Base-by-base conservation (phyloP, 2,113 vertebrate genomes). In the Bungarus multicinctus region DNA sequence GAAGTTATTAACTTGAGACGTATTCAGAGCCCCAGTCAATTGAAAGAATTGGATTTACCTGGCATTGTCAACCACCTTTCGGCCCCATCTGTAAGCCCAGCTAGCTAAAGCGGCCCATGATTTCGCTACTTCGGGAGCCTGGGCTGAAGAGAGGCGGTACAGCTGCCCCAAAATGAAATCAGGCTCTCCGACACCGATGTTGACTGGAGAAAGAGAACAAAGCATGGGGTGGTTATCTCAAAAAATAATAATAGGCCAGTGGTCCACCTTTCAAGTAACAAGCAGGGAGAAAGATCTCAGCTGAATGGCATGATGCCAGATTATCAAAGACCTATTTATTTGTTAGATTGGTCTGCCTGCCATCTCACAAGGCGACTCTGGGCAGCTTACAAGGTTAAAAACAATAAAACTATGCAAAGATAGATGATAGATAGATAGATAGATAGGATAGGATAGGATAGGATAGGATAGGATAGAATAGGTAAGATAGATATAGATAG, bases 61-160 rank as follows among this genome's bases (percentile, higher is more conserved):
- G 93, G 99, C 99, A 94, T 99, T 99, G 94, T 99, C 99, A 52
- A 99, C 99, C 64, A 99, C 99, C 94, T 99, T 99, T 94, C 99
- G 97, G 94, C 99, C 99, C 99, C 99, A 99, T 95, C 99, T 98
- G 45, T 99, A 99, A 9, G 99, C 98, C 99, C 99, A 99, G 95
- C 99, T 99, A 93, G 99, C 99, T 94, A 99, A 95, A 3, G 99
- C 98, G 23, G 99, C 99, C 99, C 99, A 99, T 47, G 99, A 99
- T 96, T 99, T 99, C 87, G 99, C 99, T 89, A 99, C 98, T 96
- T 99, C 99, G 88, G 99, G 99, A 91, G 99, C 99, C 94, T 99
- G 98, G 52, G 98, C 98, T 47, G 99, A 99, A 91, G 99, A 99
- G 1, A 99, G 97, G 94, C 99, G 99, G 96, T 99, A 99, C 3